Percentiles rank a stretch among this genome's conserved stretches.
Evolutionary conservation across 1,140 invertebrate species (phyloP).

Genomic region (Microplitis demolitor): DNA sequence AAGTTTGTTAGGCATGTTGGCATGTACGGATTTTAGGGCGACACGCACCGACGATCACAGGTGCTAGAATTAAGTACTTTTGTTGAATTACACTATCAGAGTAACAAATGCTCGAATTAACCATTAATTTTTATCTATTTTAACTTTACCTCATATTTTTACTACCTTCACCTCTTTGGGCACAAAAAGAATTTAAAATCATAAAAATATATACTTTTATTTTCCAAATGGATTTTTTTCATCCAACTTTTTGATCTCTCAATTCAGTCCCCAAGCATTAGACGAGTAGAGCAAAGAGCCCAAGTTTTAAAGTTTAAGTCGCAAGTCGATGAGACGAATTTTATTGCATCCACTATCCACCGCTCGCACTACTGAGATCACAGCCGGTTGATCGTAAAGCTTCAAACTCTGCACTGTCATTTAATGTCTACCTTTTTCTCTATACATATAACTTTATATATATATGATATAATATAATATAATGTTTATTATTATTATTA

Average conservation of each 20-base stretch:
- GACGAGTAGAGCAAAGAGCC: background rate
- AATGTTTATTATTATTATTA: background rate
- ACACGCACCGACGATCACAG: slow-evolving; percentile 39
- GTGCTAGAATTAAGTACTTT: slow-evolving; percentile 23
- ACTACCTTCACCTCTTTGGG: too few species aligned
- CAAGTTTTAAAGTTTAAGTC: slow-evolving; percentile 14
- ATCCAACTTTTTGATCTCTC: background rate
- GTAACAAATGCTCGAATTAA: slow-evolving; percentile 6
- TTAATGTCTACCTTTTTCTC: too few species aligned
- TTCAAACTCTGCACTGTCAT: slow-evolving; percentile 3
- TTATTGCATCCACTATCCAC: slow-evolving; percentile 8
- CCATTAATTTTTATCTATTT: background rate
- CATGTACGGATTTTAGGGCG: slow-evolving; percentile 36
- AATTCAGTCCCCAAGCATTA: background rate
- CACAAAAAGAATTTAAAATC: too few species aligned
- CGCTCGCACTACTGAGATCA: background rate
- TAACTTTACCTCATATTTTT: too few species aligned
- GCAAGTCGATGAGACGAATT: slow-evolving; percentile 16
- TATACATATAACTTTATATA: too few species aligned
- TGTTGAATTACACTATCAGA: slow-evolving; percentile 7
- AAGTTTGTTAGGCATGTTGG: too few species aligned
- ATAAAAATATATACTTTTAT: too few species aligned
- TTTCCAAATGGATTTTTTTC: too few species aligned
- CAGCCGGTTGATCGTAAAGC: slow-evolving; percentile 23
- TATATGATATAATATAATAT: too few species aligned